Percentiles rank a stretch among this genome's conserved stretches.
phyloP scores from a whole-genome alignment of 1,140 invertebrate species.

The Drosophila nebulosa region DNA sequence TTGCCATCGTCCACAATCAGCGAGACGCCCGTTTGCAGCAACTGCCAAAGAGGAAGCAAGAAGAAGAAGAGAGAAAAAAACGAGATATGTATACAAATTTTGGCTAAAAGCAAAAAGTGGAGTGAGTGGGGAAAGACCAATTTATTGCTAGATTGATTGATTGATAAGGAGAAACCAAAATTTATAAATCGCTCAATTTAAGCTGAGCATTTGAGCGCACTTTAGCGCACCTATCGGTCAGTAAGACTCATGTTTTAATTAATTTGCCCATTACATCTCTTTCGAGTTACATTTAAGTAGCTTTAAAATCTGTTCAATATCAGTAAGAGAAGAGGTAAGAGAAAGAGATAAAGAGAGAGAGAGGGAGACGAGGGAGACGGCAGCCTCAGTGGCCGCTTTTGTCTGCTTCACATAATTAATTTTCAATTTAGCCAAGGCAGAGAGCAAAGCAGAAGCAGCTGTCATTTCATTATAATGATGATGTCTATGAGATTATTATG shows the following conservation, averaged over 20 bases:
- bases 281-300: too few species aligned
- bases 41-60: conserved; percentile 32
- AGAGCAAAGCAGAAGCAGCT: not conserved
- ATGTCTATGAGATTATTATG: conserved; percentile 12
- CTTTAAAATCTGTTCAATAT: too few species aligned
- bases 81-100: not conserved
- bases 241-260: too few species aligned
- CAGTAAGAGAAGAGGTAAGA: too few species aligned
- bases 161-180: conserved; percentile 58
- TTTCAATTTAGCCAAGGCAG: conserved; percentile 40
- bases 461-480: conserved; percentile 1
- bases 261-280: too few species aligned
- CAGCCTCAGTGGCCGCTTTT: conserved; percentile 22
- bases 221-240: too few species aligned
- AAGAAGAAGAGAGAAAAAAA: not conserved
- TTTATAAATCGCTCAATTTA: conserved; percentile 7
- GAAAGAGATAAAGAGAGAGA: too few species aligned
- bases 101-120: too few species aligned
- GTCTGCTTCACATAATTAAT: conserved; percentile 56
- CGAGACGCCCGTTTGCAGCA: conserved; percentile 69
- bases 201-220: too few species aligned
- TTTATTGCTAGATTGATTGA: conserved; percentile 42
- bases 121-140: too few species aligned
- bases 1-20: conserved; percentile 72
- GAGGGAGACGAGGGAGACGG: not conserved